Evolutionary conservation across 2,888 invertebrate species (phyloP).

Genomic region (Sepiola atlantica): DNA sequence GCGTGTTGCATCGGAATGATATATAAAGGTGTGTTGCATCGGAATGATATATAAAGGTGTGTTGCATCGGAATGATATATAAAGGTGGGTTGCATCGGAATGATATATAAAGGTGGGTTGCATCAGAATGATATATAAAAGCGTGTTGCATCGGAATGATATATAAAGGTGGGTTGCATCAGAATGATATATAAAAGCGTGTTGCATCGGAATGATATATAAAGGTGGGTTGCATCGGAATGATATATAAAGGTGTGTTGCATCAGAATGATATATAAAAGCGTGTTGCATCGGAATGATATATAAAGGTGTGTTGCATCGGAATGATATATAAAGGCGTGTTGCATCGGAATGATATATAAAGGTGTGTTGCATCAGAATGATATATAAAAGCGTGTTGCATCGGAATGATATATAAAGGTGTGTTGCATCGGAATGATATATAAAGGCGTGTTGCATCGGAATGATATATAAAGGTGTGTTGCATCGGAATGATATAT

Average conservation of each 20-base stretch:
- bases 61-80: not conserved
- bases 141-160: not conserved
- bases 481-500: not conserved
- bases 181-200: not conserved
- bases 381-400: not conserved
- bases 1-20: not conserved
- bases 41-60: not conserved
- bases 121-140: not conserved
- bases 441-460: no score
- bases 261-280: not conserved
- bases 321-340: no score
- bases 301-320: not conserved
- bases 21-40: not conserved
- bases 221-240: not conserved
- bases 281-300: not conserved
- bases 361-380: not conserved
- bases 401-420: not conserved
- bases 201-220: not conserved
- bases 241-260: not conserved
- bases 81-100: not conserved
- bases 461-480: not conserved
- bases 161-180: no score
- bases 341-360: not conserved
- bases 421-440: not conserved
- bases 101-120: no score